Base-by-base conservation (phyloP, 2,888 invertebrate genomes). In the Coelinius sp. region DNA sequence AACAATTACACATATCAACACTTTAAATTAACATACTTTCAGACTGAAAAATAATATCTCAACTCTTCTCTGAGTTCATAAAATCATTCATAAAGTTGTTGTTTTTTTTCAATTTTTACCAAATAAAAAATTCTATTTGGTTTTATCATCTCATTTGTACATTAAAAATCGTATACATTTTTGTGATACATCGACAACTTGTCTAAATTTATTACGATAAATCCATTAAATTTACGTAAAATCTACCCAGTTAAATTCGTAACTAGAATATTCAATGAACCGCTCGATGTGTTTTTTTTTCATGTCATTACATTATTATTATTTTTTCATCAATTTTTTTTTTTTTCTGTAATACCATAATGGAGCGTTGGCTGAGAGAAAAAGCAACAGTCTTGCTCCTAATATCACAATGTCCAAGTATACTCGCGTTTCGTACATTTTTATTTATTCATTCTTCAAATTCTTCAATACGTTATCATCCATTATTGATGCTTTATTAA, bases 121-220 rank as follows among this genome's bases (percentile, higher is more conserved):
- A 49, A 49, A 49, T 49, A 49, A 49, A n/a, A 49, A 49, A 49
- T 49, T 44, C 53, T 25, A 53, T 24, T 35, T 35, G 38, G 38
- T 24, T 63, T 44, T 22, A 22, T 63, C 41, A 53, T 73, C 77
- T 71, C 75, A 81, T 86, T 87, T 87, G 87, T 87, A 87, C 87
- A 87, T 87, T 85, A 85, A 86, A 87, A 87, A 86, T 87, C 87
- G 87, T 87, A 87, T 87, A 87, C 87, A 80, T 85, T 86, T n/a
- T 83, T 86, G 75, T 68, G 81, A 83, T 87, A 87, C 86, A 87
- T 82, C 81, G 84, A 87, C 80, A 84, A 85, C 82, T 73, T 83
- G 81, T 80, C 84, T 86, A 87, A 79, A 82, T 73, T 79, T 80
- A 80, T 78, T 79, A 70, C 70, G 49, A 63, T 65, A 62, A 69